phyloP scores from a whole-genome alignment of 2,113 vertebrate species.

The Chunga burmeisteri region DNA sequence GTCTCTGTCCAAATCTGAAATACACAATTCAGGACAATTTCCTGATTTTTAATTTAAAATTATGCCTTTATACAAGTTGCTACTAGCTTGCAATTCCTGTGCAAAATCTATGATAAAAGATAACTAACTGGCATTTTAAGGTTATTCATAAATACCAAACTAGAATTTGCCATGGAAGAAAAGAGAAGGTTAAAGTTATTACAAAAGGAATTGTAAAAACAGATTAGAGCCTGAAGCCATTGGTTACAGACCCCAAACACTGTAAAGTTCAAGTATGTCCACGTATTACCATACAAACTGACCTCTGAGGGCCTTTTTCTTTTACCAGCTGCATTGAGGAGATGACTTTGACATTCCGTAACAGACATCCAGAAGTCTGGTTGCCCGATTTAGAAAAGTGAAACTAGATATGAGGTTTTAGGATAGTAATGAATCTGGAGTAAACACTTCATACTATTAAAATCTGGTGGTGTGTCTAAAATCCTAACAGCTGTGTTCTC shows the following conservation, averaged over 20 bases:
- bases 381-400: neutral
- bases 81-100: neutral
- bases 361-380: neutral
- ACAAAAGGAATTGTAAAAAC: neutral
- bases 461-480: neutral
- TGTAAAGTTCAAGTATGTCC: neutral
- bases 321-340: neutral
- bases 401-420: slow-evolving; percentile 19
- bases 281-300: neutral
- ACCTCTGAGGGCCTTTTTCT: neutral
- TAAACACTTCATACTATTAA: neutral
- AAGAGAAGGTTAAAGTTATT: neutral
- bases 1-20: neutral
- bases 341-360: neutral
- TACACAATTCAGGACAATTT: neutral
- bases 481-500: neutral
- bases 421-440: neutral
- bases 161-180: neutral
- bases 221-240: neutral
- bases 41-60: neutral
- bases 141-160: slow-evolving; percentile 20
- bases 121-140: slow-evolving; percentile 22
- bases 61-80: neutral
- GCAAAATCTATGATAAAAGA: neutral
- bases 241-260: neutral